Evolutionary conservation across 2,797 vertebrate genomes (phyloP), one percentile per base, ranked within the genome.

Genomic region (Galagoides demidoff): DNA sequence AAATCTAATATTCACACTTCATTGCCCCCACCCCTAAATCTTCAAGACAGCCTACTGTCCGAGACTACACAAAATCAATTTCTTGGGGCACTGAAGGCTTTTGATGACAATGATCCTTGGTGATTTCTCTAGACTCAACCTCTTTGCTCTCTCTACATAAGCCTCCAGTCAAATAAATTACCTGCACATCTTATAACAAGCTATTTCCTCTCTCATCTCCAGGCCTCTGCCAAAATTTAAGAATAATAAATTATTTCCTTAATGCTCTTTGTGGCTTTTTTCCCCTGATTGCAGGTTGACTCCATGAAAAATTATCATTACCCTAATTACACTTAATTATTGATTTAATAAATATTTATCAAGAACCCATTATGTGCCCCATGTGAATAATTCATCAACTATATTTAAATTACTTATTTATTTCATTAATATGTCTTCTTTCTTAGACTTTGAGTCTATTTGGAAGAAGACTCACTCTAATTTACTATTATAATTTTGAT

Each of bases 281-380:
- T 70, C 61, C 25, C 68, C 90, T 82, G 78, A 85, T 68, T 81
- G 85, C 22, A 55, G 66, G 52, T 81, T 93, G 63, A 89, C 59
- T 14, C 25, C n/a, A 93, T 64, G 17, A 17, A 84, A 93, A 71
- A 37, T 83, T 43, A 71, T 66, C 55, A 90, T 63, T 66, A 68
- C 19, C 7, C 17, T 76, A 14, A 84, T 86, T 71, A 43, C 3
- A 74, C 39, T 79, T 52, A 70, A 88, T 88, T 93, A 57, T 52
- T 39, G 20, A 87, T 85, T 94, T 17, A 92, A 86, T 9, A 90
- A 87, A 74, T 90, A 71, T 83, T 76, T 68, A 85, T 29, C 20
- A 70, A 92, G 13, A 94, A 81, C 19, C 17, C 52, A 73, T 55
- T 61, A 31, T 55, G 31, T 83, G 5, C 11, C 6, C 6, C 39